A percentile compares a stretch with the other conserved stretches of the same genome.
Conservation (phyloP, 2,113 vertebrate genomes). For the Oryctolagus cuniculus region mOryCun1.1 NC_091439.1:13702001-13702500, state of each 20-base stretch:
- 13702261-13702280: neutral
- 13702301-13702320: constrained; percentile 12
- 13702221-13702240: neutral
- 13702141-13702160: neutral
- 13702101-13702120: neutral
- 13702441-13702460: constrained; percentile 8
- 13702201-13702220: constrained; percentile 30
- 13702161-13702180: neutral
- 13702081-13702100: constrained; percentile 9
- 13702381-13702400: neutral
- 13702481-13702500: constrained; percentile 13
- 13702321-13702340: constrained; percentile 33
- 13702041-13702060: constrained; percentile 9
- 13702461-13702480: neutral
- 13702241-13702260: neutral
- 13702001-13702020: neutral
- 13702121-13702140: neutral
- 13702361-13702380: neutral
- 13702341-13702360: neutral
- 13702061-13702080: constrained; percentile 31
- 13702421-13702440: constrained; percentile 42
- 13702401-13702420: constrained; percentile 35
- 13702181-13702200: neutral
- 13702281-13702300: neutral
- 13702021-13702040: neutral